A percentile compares a stretch with the other conserved stretches of the same genome.
phyloP scores from a whole-genome alignment of 1,140 invertebrate genomes.

The Drosophila ironensis region DNA sequence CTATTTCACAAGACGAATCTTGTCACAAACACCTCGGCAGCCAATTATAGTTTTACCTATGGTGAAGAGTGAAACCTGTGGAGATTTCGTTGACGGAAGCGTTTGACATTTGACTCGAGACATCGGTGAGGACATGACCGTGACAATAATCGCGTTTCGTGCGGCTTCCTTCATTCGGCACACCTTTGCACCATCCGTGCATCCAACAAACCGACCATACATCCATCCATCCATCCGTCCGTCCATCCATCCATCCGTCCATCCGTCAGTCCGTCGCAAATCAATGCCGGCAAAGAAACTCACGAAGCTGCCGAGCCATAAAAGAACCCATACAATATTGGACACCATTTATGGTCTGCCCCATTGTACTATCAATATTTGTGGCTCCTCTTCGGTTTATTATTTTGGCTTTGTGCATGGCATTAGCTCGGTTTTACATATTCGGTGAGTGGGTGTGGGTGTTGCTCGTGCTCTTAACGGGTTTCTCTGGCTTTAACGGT shows the following conservation, averaged over 20 bases:
- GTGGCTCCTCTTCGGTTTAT: constrained; percentile 52
- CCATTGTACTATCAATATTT: constrained; percentile 75
- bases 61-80: neutral
- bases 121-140: constrained; percentile 27
- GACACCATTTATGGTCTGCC: constrained; percentile 63
- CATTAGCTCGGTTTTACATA: constrained; percentile 37
- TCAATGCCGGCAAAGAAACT: constrained; percentile 40
- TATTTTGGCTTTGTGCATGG: constrained; percentile 47
- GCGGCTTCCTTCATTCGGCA: constrained; percentile 52
- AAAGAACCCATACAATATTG: constrained; percentile 23
- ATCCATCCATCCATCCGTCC: constrained; percentile 17
- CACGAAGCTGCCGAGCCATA: constrained; percentile 22
- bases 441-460: constrained; percentile 47
- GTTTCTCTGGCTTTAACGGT: constrained; percentile 74
- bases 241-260: too few species aligned
- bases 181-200: constrained; percentile 39
- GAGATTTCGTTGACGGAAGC: constrained; percentile 9
- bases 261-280: constrained; percentile 48
- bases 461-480: constrained; percentile 76
- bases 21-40: neutral
- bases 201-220: neutral
- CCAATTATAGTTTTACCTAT: constrained; percentile 1
- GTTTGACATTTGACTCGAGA: constrained; percentile 32
- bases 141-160: constrained; percentile 50
- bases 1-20: too few species aligned